These are phyloP conservation scores for Melolontha melolontha DNA, from an alignment of 2,888 invertebrate species.

Conservation along the genomic window DNA sequence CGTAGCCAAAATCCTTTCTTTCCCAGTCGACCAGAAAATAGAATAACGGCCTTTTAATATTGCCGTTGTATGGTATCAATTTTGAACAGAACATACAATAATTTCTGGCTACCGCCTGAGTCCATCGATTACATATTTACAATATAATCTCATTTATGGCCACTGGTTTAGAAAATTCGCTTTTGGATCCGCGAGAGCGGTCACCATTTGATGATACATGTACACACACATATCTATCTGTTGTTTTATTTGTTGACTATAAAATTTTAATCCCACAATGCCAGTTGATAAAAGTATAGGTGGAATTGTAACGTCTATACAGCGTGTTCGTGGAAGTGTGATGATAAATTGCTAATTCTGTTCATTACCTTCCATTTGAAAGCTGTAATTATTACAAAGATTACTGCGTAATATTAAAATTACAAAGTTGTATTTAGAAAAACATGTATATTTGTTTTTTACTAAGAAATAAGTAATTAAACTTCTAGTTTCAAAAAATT, in stretches of 20 bases:
- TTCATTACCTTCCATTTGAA: no score
- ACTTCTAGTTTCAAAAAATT: no score
- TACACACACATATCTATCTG: conserved; percentile 6
- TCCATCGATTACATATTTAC: conserved; percentile 38
- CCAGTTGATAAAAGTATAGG: conserved; percentile 6
- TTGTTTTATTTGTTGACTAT: background rate
- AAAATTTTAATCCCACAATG: conserved; percentile 10
- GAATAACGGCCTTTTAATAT: conserved; percentile 11
- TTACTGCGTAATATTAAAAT: no score
- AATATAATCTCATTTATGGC: conserved; percentile 40
- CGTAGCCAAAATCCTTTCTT: no score
- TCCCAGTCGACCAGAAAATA: conserved; percentile 27
- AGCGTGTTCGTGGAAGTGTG: no score
- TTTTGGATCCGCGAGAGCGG: conserved; percentile 13
- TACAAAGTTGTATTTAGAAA: no score
- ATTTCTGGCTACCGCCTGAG: conserved; percentile 10
- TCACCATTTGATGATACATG: conserved; percentile 4
- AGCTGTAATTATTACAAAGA: no score
- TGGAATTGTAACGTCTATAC: background rate
- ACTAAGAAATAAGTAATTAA: no score
- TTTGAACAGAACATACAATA: conserved; percentile 15
- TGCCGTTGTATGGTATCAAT: conserved; percentile 16
- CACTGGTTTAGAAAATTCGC: conserved; percentile 41
- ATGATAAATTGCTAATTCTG: no score
- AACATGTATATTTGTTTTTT: no score